Percentiles rank a stretch among this genome's conserved stretches.
These are phyloP conservation scores for Athene cunicularia DNA, from an alignment of 2,113 vertebrate genomes.

Conservation along the genomic window DNA sequence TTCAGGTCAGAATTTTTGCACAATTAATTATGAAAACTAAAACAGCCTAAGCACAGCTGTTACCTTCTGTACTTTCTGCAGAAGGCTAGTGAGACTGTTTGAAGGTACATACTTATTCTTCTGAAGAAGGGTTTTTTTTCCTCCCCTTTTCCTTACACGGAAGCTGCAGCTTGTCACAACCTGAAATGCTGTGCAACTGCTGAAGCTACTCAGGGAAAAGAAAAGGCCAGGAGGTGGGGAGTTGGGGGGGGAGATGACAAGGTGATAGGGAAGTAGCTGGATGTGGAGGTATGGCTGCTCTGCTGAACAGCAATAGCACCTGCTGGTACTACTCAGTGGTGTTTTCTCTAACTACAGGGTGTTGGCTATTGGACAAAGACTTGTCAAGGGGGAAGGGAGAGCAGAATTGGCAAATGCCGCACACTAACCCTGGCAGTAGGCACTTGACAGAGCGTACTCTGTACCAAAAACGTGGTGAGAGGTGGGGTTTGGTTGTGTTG, in stretches of 20 bases:
- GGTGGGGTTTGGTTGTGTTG: not conserved
- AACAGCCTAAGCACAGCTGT: not conserved
- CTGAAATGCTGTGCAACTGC: not conserved
- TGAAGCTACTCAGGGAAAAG: rapidly evolving
- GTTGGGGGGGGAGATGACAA: too few relatives aligned
- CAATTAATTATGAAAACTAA: not conserved
- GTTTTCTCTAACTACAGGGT: not conserved
- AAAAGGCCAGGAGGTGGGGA: not conserved
- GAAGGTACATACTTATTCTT: rapidly evolving
- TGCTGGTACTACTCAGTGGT: not conserved
- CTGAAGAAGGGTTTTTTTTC: not conserved
- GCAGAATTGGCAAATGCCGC: not conserved
- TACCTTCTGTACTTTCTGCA: not conserved
- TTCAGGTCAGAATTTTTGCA: not conserved
- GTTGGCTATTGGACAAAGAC: too few relatives aligned
- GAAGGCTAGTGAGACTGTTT: not conserved
- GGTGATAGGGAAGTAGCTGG: rapidly evolving
- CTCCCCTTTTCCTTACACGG: not conserved
- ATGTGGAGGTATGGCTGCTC: not conserved
- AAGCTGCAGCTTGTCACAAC: not conserved
- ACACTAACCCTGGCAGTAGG: not conserved
- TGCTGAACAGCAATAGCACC: not conserved
- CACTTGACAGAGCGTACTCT: not conserved
- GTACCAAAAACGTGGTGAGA: not conserved
- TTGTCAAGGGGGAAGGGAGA: not conserved